Conservation (phyloP, 2,888 invertebrate species). For the Hetaerina titia region DNA sequence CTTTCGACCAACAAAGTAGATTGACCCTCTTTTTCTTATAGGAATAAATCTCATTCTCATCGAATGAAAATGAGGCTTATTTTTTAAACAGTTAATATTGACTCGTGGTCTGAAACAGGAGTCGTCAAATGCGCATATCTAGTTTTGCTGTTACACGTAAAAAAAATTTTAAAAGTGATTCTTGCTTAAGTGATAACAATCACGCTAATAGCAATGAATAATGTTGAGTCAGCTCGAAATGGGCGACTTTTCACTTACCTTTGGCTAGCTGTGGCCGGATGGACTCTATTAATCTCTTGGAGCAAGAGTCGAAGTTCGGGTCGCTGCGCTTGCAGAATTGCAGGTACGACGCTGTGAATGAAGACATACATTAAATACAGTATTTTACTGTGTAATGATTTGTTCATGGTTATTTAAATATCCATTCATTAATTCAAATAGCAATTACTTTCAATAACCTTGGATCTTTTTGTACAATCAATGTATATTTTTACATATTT, state of each 20-base stretch:
- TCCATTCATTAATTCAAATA: no score
- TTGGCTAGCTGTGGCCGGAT: slow-evolving; percentile 79
- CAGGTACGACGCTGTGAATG: slow-evolving; percentile 83
- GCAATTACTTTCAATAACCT: no score
- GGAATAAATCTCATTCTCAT: not conserved
- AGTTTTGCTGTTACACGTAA: not conserved
- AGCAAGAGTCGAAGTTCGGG: slow-evolving; percentile 82
- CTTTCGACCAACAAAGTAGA: no score
- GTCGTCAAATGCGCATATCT: not conserved
- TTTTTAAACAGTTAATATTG: no score
- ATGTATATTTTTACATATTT: no score
- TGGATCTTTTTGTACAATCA: no score
- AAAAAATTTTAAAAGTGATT: not conserved
- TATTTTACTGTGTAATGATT: no score
- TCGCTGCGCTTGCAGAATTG: slow-evolving; percentile 84
- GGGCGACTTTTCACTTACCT: slow-evolving; percentile 42
- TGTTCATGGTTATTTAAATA: no score
- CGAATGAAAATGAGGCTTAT: not conserved
- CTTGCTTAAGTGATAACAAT: not conserved
- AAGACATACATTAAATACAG: slow-evolving; percentile 67
- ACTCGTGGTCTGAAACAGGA: not conserved
- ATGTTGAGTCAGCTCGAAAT: not conserved
- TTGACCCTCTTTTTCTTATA: not conserved
- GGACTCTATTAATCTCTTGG: slow-evolving; percentile 80
- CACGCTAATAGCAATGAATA: not conserved